A percentile compares a stretch with the other conserved stretches of the same genome.
Evolutionary conservation across 2,113 vertebrate genomes (phyloP).

Genomic region (Entelurus aequoreus): DNA sequence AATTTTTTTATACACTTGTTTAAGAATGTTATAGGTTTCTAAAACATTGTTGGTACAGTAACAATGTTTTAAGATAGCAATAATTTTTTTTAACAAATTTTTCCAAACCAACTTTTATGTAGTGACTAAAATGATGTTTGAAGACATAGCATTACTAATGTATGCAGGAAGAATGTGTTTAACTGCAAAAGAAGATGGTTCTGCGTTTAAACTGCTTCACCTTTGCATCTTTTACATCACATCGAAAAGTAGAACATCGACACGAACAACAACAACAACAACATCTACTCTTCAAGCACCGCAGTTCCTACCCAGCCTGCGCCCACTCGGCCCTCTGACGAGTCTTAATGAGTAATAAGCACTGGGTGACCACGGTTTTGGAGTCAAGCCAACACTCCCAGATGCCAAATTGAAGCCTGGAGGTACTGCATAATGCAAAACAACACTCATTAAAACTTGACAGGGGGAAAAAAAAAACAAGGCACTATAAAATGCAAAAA

Average conservation of each 20-base stretch:
- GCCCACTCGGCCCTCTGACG: slow-evolving; percentile 44
- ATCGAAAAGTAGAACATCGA: slow-evolving; percentile 41
- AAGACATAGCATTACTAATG: not conserved
- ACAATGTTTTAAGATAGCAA: no score
- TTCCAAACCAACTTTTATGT: no score
- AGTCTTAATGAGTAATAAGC: slow-evolving; percentile 66
- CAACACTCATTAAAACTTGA: slow-evolving; percentile 62
- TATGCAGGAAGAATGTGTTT: not conserved
- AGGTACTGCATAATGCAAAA: slow-evolving; percentile 64
- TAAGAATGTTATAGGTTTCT: no score
- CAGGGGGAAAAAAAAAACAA: slow-evolving; percentile 25
- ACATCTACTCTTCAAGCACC: slow-evolving; percentile 30
- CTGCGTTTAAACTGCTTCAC: slow-evolving; percentile 18
- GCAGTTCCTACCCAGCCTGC: slow-evolving; percentile 41
- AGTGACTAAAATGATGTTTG: not conserved
- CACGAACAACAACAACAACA: slow-evolving; percentile 45
- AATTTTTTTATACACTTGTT: no score
- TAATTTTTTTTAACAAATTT: no score
- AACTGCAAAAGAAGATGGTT: slow-evolving; percentile 1
- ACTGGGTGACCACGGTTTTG: slow-evolving; percentile 58
- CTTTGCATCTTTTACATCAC: slow-evolving; percentile 30
- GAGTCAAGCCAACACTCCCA: slow-evolving; percentile 63
- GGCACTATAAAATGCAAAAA: slow-evolving; percentile 52
- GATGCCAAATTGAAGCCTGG: slow-evolving; percentile 63
- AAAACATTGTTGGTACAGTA: no score